phyloP scores from a whole-genome alignment of 2,797 vertebrate species.

The Taenioides sp. region DNA sequence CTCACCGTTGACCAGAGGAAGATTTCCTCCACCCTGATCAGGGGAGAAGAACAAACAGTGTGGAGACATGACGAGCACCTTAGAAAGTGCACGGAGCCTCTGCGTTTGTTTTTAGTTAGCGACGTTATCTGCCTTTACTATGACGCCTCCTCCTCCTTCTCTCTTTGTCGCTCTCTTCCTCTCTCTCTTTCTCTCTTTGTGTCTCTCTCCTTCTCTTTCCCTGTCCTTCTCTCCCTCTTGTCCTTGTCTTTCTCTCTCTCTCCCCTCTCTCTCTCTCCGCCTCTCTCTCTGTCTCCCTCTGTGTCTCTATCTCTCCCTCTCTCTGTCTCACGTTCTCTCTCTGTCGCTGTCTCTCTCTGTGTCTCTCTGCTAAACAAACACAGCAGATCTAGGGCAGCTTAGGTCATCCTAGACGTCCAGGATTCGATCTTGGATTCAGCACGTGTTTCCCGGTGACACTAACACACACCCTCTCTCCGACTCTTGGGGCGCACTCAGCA shows the following conservation, averaged over 20 bases:
- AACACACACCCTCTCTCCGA: conserved; percentile 20
- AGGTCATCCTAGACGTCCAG: conserved; percentile 53
- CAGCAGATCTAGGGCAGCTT: conserved; percentile 47
- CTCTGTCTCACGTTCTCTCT: conserved; percentile 19
- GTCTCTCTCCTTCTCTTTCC: conserved; percentile 17
- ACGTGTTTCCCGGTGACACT: conserved; percentile 37
- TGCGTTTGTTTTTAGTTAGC: conserved; percentile 30
- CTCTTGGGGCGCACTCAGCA: conserved; percentile 39
- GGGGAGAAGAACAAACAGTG: conserved; percentile 60
- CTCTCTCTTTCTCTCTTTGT: conserved; percentile 2
- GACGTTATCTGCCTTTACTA: conserved; percentile 64
- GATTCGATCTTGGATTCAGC: conserved; percentile 43
- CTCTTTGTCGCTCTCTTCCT: conserved; percentile 17
- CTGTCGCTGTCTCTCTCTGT: conserved; percentile 15
- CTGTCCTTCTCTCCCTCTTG: conserved; percentile 22
- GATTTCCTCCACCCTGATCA: conserved; percentile 69
- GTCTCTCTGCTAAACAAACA: conserved; percentile 53
- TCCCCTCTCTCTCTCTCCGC: conserved; percentile 23
- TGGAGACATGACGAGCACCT: conserved; percentile 50
- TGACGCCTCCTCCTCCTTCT: conserved; percentile 39
- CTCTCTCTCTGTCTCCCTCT: conserved; percentile 17
- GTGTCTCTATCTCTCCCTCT: conserved; percentile 19
- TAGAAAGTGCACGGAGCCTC: conserved; percentile 31
- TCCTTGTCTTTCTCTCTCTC: conserved; percentile 11
- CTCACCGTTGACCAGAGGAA: conserved; percentile 48